Conservation (phyloP, 2,113 vertebrate genomes). For the Thinocorus orbignyianus region DNA sequence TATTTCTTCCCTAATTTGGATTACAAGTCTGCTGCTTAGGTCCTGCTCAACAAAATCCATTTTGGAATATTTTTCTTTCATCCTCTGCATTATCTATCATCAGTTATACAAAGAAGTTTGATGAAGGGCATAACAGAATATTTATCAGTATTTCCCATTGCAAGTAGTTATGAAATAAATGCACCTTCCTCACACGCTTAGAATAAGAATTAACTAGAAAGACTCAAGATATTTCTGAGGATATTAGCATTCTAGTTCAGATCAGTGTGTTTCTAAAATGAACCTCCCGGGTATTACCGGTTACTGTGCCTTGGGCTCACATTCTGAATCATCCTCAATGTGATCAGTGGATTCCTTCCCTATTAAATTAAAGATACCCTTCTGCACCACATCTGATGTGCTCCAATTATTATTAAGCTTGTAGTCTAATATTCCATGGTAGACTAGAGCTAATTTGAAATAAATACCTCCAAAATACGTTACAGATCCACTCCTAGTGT, state of each 20-base stretch:
- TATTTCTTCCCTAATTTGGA: neutral
- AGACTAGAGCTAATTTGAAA: neutral
- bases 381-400: neutral
- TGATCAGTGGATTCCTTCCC: neutral
- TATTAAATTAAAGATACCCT: neutral
- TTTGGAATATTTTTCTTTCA: neutral
- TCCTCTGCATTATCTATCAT: neutral
- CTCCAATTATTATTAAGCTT: neutral
- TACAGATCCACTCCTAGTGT: neutral
- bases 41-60: neutral
- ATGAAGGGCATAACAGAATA: neutral
- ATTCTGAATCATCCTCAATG: neutral
- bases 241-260: neutral
- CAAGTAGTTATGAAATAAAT: neutral
- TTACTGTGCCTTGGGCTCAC: neutral
- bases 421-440: neutral
- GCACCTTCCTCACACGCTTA: neutral
- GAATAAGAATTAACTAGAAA: neutral
- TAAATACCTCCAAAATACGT: fast-evolving
- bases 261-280: neutral
- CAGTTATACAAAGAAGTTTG: neutral
- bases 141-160: neutral
- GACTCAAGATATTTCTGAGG: neutral
- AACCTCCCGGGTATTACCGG: neutral
- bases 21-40: neutral